Base-by-base conservation (phyloP, 1,140 invertebrate genomes). In the Holcopasites calliopsidis region DNA sequence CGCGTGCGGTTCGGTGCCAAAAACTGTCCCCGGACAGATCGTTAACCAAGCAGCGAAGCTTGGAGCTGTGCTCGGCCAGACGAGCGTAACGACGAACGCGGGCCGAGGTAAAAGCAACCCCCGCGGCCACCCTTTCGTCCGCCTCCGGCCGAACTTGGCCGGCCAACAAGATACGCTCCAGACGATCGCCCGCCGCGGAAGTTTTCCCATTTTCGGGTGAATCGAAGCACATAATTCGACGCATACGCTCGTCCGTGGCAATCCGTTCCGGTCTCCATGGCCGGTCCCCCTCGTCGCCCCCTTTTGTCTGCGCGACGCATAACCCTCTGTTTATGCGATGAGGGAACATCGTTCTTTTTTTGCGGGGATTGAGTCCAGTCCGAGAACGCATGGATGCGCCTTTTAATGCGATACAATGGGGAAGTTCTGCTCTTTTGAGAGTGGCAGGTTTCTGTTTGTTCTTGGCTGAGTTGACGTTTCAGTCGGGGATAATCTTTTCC, bases 151-250 rank as follows among this genome's bases (percentile, higher is more conserved):
- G 75, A 82, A 76, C 79, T 80, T 82, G 79, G 76, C 76, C 50
- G 62, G 50, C 50, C 62, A 69, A 82, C 76, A 82, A 79, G 78
- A 77, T 82, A 61, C 69, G 49, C 74, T 40, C 50, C 71, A 74
- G 75, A 82, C 80, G 62, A 61, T 62, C 80, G 61, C 57, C 23
- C 58, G 65, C 38, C 58, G 64, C 76, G 72, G 85, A 90, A 91
- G 84, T 90, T 90, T 89, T 79, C 76, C 87, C 87, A 90, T 89
- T 90, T 87, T 81, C 79, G 79, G 71, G 87, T 87, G 88, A 89
- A 90, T 85, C 88, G 88, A 88, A 85, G 89, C 89, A 85, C 86
- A 84, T 90, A 90, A 90, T 90, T 88, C 85, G 85, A 88, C 81
- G 87, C 85, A 86, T 84, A 84, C 83, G 82, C 57, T 76, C 40